These are phyloP conservation scores for Arizona elegans DNA, from an alignment of 2,113 vertebrate species.

Conservation along the genomic window DNA sequence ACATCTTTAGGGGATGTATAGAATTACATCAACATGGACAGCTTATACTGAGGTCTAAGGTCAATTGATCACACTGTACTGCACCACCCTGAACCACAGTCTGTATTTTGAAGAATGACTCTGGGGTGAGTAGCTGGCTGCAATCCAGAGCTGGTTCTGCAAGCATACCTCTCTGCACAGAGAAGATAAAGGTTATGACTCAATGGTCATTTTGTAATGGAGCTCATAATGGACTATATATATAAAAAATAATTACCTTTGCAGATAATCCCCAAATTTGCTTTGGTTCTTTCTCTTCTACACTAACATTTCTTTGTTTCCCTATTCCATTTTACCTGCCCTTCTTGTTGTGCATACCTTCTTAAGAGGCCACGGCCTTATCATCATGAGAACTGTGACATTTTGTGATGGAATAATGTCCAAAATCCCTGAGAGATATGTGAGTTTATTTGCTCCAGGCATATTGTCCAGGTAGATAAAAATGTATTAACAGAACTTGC, in stretches of 20 bases:
- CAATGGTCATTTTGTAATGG: no score
- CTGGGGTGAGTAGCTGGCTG: no score
- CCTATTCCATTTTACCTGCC: neutral
- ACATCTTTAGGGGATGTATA: constrained; percentile 37
- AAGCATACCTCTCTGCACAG: no score
- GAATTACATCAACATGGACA: neutral
- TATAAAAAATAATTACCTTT: no score
- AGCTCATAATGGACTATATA: no score
- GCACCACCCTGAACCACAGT: no score
- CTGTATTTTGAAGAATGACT: no score
- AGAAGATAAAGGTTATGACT: no score
- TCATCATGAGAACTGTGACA: neutral
- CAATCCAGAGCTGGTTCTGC: no score
- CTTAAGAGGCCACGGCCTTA: neutral
- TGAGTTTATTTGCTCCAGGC: no score
- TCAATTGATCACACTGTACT: neutral
- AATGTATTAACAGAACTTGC: constrained; percentile 66
- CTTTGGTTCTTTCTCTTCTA: neutral
- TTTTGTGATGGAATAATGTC: neutral
- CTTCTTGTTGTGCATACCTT: neutral
- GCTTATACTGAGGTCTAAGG: no score
- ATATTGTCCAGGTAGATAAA: neutral
- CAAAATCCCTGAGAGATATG: neutral
- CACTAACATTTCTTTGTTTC: neutral
- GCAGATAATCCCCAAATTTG: no score